These are phyloP conservation scores for Setipinna tenuifilis DNA, from an alignment of 2,797 vertebrate genomes.

Conservation along the genomic window DNA sequence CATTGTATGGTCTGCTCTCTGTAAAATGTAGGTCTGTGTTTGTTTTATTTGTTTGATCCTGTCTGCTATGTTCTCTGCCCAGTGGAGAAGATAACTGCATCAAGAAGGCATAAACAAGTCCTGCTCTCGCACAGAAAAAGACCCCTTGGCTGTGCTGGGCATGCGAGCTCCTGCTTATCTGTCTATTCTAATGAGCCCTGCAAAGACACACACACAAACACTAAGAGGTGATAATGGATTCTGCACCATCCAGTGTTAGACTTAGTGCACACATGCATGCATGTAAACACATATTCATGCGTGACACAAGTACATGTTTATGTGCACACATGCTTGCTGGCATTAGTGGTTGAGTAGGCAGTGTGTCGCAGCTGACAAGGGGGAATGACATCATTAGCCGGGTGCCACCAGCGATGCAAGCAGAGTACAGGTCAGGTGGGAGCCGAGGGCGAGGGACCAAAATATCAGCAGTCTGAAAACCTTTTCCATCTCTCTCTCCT, in stretches of 20 bases:
- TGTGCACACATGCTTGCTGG: background rate
- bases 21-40: background rate
- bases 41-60: background rate
- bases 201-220: background rate
- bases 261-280: background rate
- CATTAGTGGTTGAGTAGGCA: background rate
- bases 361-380: slow-evolving; percentile 52
- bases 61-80: background rate
- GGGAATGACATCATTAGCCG: slow-evolving; percentile 66
- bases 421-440: slow-evolving; percentile 54
- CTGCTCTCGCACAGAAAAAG: background rate
- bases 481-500: slow-evolving; percentile 35
- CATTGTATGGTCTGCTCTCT: background rate
- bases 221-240: background rate
- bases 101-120: background rate
- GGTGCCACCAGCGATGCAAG: slow-evolving; percentile 55
- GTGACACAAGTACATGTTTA: background rate
- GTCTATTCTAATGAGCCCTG: background rate
- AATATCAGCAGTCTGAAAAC: slow-evolving; percentile 62
- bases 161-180: background rate
- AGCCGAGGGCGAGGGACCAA: slow-evolving; percentile 56
- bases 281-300: background rate
- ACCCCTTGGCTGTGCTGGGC: background rate
- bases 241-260: background rate
- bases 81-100: background rate